These are phyloP conservation scores for Lacanobia oleracea DNA, from an alignment of 2,888 invertebrate genomes.

Conservation along the genomic window DNA sequence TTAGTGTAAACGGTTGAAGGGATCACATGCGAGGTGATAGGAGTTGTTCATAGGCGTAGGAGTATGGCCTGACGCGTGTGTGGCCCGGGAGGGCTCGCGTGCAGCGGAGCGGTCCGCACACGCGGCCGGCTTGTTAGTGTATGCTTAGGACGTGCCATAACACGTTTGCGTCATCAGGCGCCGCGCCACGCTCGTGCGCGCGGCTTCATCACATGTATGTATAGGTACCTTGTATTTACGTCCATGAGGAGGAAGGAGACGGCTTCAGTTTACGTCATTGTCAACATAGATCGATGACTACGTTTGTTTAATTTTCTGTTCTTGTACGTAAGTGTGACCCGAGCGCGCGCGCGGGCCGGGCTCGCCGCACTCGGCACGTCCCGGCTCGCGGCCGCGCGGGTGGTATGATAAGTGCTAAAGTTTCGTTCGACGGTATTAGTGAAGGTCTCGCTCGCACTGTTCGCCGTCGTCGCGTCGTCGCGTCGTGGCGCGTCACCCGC, in stretches of 20 bases:
- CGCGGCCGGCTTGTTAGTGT: conserved; percentile 52
- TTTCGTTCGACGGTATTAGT: conserved; percentile 56
- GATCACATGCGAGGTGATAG: conserved; percentile 83
- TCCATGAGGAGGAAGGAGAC: conserved; percentile 68
- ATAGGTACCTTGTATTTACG: conserved; percentile 74
- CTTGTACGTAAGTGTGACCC: conserved; percentile 62
- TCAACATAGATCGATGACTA: conserved; percentile 45
- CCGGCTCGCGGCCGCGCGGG: conserved; percentile 39
- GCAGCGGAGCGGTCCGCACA: conserved; percentile 24
- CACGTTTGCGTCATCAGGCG: conserved; percentile 63
- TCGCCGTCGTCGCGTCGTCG: conserved; percentile 26
- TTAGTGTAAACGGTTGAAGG: conserved; percentile 87
- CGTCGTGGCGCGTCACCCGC: conserved; percentile 13
- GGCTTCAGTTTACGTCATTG: conserved; percentile 63
- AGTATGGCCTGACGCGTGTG: conserved; percentile 61
- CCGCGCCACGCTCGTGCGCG: conserved; percentile 18
- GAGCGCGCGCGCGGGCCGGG: conserved; percentile 40
- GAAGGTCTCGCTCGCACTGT: conserved; percentile 55
- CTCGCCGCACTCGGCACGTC: not conserved
- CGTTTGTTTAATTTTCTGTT: conserved; percentile 59
- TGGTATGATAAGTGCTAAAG: conserved; percentile 64
- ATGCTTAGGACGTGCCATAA: conserved; percentile 80
- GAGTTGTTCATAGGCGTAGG: conserved; percentile 71
- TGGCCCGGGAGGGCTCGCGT: too few relatives aligned
- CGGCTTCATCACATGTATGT: conserved; percentile 66